Percentiles rank a stretch among this genome's conserved stretches.
Evolutionary conservation across 1,140 invertebrate species (phyloP).

Genomic region (Arctopsyche grandis): DNA sequence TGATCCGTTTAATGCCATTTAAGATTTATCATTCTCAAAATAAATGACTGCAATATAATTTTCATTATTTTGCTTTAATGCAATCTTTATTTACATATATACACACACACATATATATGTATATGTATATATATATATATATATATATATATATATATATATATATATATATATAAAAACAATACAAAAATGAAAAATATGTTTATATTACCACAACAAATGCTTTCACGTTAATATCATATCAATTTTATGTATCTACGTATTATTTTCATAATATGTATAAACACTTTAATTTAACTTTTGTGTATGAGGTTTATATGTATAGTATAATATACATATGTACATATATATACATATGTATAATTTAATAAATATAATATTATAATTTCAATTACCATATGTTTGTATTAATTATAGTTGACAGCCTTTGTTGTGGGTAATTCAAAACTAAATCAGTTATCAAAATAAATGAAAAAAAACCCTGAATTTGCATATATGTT

Average conservation of each 20-base stretch:
- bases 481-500: too few species aligned
- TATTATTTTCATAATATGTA: too few species aligned
- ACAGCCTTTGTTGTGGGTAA: not conserved
- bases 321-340: too few species aligned
- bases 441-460: conserved; percentile 10
- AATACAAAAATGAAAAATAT: conserved; percentile 12
- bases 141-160: not conserved
- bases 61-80: not conserved
- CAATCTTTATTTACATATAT: not conserved
- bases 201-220: conserved; percentile 17
- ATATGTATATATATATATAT: not conserved
- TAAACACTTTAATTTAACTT: too few species aligned
- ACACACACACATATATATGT: not conserved
- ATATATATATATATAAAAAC: not conserved
- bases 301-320: too few species aligned
- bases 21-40: conserved; percentile 11
- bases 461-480: not conserved
- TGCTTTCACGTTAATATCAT: not conserved
- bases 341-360: too few species aligned
- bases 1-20: not conserved
- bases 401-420: not conserved
- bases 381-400: not conserved
- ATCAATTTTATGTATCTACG: not conserved
- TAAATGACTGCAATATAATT: not conserved
- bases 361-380: too few species aligned